Percentiles rank a stretch among this genome's conserved stretches.
phyloP scores from a whole-genome alignment of 1,140 invertebrate species.

The Panulirus ornatus region DNA sequence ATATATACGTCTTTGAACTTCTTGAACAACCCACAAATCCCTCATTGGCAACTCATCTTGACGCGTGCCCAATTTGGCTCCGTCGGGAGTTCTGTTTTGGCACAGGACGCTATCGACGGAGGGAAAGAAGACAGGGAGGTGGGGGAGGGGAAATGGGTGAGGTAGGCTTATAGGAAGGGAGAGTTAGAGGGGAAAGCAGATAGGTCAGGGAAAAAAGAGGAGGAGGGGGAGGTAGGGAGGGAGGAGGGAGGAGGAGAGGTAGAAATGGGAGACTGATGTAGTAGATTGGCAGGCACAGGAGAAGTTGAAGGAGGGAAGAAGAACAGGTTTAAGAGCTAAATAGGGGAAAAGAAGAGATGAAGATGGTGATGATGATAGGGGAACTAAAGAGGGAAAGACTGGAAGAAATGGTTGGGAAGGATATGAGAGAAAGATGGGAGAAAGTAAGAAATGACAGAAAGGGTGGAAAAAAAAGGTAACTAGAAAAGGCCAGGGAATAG shows the following conservation, averaged over 20 bases:
- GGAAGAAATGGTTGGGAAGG: background rate
- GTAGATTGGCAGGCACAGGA: no score
- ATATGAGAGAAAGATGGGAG: background rate
- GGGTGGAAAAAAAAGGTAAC: background rate
- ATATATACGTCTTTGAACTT: no score
- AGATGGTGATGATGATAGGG: no score
- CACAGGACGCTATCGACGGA: conserved; percentile 6
- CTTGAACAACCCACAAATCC: conserved; percentile 44
- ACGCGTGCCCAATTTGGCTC: conserved; percentile 48
- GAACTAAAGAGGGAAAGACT: background rate
- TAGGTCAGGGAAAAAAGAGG: background rate
- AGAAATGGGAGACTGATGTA: no score
- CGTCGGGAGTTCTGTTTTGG: conserved; percentile 50
- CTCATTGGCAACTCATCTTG: conserved; percentile 45
- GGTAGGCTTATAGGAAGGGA: background rate
- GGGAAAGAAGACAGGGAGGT: background rate
- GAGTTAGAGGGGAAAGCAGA: background rate
- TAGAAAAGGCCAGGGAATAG: background rate
- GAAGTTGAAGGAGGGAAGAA: no score
- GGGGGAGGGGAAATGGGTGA: background rate
- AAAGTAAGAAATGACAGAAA: background rate
- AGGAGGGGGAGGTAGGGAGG: background rate
- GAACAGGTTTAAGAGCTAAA: no score
- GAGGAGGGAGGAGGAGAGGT: background rate
- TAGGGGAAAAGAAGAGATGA: no score